phyloP scores from a whole-genome alignment of 2,888 invertebrate genomes.

The Epinotia demarniana region DNA sequence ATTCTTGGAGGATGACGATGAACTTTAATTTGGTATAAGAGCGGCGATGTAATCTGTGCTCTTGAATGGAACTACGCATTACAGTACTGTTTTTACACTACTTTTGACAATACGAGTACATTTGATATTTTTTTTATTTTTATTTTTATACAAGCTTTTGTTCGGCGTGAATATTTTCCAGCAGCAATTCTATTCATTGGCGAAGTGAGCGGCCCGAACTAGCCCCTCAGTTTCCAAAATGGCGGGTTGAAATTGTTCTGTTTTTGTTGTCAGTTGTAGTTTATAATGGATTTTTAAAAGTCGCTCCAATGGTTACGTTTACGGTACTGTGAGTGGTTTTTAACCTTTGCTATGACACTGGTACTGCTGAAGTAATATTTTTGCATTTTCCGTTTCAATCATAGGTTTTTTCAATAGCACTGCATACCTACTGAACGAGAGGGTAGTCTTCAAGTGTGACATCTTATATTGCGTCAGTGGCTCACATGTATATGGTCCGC shows the following conservation, averaged over 20 bases:
- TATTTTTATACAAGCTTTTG: conserved; percentile 39
- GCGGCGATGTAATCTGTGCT: background rate
- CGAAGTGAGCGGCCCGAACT: conserved; percentile 32
- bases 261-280: conserved; percentile 11
- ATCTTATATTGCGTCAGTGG: too few species aligned
- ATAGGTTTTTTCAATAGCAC: too few species aligned
- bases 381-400: too few species aligned
- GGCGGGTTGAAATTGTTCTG: conserved; percentile 11
- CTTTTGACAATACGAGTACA: conserved; percentile 12
- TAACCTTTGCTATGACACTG: background rate
- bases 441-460: too few species aligned
- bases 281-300: conserved; percentile 13
- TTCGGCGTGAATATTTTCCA: conserved; percentile 42
- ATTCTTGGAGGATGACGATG: too few species aligned
- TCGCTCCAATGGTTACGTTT: background rate
- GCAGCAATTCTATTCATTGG: conserved; percentile 42
- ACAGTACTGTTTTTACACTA: conserved; percentile 6
- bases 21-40: too few species aligned
- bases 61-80: background rate
- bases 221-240: conserved; percentile 26
- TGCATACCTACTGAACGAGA: too few species aligned
- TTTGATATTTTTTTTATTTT: conserved; percentile 38
- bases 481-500: too few species aligned
- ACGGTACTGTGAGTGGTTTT: background rate
- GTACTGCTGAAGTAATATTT: too few species aligned